Evolutionary conservation across 2,797 vertebrate genomes (phyloP), one percentile per base, ranked within the genome.

Genomic region (Ibycter americanus): DNA sequence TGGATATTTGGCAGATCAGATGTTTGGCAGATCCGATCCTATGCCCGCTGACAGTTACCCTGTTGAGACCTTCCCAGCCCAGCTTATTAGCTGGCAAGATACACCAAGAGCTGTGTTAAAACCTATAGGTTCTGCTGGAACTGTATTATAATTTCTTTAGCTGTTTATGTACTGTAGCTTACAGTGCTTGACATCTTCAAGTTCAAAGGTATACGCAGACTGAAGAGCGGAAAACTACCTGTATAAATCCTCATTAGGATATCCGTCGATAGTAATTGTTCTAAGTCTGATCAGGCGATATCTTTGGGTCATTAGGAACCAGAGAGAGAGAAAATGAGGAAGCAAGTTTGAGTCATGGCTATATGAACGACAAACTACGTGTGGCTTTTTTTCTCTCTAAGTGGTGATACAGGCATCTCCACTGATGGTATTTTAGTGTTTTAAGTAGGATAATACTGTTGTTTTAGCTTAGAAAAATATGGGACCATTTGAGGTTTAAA

Each of bases 201-300:
- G 79, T 55, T 13, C 47, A 61, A 65, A 62, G 44, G 4, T 36
- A 16, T 0, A 15, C 20, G 7, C 7, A 31, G 47, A 16, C 3
- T n/a, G 59, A 56, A 42, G 54, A 29, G 73, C 42, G 52, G 63
- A 52, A 67, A 89, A 38, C 2, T 18, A 22, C 20, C 52, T 56
- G 20, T n/a, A 25, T 47, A 34, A 49, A 71, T n/a, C 44, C 70
- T 25, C 29, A 4, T 23, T 1, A 15, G 47, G 46, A 31, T 83
- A 31, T 59, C 22, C 29, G 22, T 23, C 59, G 22, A 0, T 0
- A 31, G 63, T 5, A 29, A 0, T 23, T 40, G 32, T 83, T 59
- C 67, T 8, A 9, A 4, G n/a, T 18, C 70, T 85, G 51, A 40
- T 67, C 38, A 22, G 66, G 70, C 68, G 59, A 12, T 54, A 3